Base-by-base conservation (phyloP, 2,888 invertebrate species). In the Hypena proboscidalis region DNA sequence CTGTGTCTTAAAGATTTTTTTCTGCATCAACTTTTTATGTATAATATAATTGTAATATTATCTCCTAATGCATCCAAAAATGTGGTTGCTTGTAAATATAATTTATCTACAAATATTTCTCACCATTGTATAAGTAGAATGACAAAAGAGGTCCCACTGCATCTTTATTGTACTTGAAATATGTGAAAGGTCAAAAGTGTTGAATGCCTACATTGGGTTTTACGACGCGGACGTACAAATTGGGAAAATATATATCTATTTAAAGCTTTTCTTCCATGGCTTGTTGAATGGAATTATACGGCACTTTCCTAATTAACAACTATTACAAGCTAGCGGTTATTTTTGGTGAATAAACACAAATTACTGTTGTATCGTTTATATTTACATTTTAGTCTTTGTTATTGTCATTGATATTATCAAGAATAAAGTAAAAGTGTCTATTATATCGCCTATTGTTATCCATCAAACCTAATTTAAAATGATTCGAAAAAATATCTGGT, bases 191-290 rank as follows among this genome's bases (percentile, higher is more conserved):
- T 54, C 34, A 38, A 31, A 38, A 30, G 27, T 21, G 41, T 44
- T 42, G 40, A 44, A 17, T 9, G 15, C 22, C 6, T 9, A 44
- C 56, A 49, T 46, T 38, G 26, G 15, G 4, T 30, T 60, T 55
- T 55, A 59, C 31, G 36, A 64, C 20, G 34, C 43, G 45, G 51
- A 64, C 51, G 52, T 56, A 45, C 32, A 49, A 46, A 46, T 64
- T 56, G 46, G 22, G 41, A 42, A 44, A 45, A 37, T 38, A 25
- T 22, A 5, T 37, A 19, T 20, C 19, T 33, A 39, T 40, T 35
- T 34, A 26, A 32, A 42, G 19, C 26, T 36, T 42, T 36, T 36
- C 30, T 35, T 25, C 25, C 13, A 26, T 21, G 1, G 10, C 17
- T 10, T 8, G 5, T 39, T 53, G 30, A 49, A 57, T 46, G 41